Percentiles rank a stretch among this genome's conserved stretches.
phyloP scores from a whole-genome alignment of 2,113 vertebrate species.

The cat (Felis catus) region F.catus_Fca126_mat1.0 CM031427.1:40687501-40688000 shows the following conservation, averaged over 20 bases:
- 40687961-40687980: slow-evolving; percentile 75
- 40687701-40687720: neutral
- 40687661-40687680: too few relatives aligned
- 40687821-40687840: neutral
- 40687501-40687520: too few relatives aligned
- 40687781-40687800: neutral
- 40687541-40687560: too few relatives aligned
- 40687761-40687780: neutral
- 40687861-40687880: neutral
- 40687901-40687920: neutral
- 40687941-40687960: neutral
- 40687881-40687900: neutral
- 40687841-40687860: neutral
- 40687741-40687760: neutral
- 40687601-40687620: too few relatives aligned
- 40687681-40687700: accelerated
- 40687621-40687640: neutral
- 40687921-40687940: neutral
- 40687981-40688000: slow-evolving; percentile 54
- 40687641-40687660: neutral
- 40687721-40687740: neutral
- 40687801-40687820: neutral
- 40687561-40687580: too few relatives aligned
- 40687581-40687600: too few relatives aligned
- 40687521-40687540: neutral